phyloP scores from a whole-genome alignment of 2,888 invertebrate genomes.

The Drosophila fungiperda region DNA sequence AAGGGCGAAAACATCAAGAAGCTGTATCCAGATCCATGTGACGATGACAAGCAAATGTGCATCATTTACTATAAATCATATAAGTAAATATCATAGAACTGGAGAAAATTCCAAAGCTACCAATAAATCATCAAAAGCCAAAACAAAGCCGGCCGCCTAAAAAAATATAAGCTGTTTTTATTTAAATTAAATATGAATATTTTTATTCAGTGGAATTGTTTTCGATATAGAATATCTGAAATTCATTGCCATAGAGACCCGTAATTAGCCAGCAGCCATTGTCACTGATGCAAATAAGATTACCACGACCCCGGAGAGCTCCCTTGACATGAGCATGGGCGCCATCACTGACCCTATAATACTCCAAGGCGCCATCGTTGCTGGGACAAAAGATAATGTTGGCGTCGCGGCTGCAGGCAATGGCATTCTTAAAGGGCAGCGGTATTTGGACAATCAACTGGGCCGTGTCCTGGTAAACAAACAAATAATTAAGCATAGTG shows the following conservation, averaged over 20 bases:
- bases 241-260: constrained; percentile 81
- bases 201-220: constrained; percentile 15
- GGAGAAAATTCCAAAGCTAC: not conserved
- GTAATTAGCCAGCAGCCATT: constrained; percentile 84
- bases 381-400: constrained; percentile 82
- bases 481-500: not conserved
- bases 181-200: not conserved
- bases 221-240: constrained; percentile 81
- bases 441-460: constrained; percentile 82
- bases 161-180: not conserved
- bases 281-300: constrained; percentile 82
- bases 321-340: constrained; percentile 77
- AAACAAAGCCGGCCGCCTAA: not conserved
- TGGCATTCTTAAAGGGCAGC: constrained; percentile 83
- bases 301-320: constrained; percentile 80
- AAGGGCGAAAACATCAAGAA: not conserved
- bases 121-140: not conserved
- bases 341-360: constrained; percentile 79
- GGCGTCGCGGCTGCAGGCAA: constrained; percentile 80
- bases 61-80: not conserved
- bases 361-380: constrained; percentile 81
- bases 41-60: constrained; percentile 20
- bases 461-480: constrained; percentile 67
- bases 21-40: constrained; percentile 5
- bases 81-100: not conserved